These are phyloP conservation scores for Gambelia wislizenii DNA, from an alignment of 2,797 vertebrate genomes.

Conservation along the genomic window DNA sequence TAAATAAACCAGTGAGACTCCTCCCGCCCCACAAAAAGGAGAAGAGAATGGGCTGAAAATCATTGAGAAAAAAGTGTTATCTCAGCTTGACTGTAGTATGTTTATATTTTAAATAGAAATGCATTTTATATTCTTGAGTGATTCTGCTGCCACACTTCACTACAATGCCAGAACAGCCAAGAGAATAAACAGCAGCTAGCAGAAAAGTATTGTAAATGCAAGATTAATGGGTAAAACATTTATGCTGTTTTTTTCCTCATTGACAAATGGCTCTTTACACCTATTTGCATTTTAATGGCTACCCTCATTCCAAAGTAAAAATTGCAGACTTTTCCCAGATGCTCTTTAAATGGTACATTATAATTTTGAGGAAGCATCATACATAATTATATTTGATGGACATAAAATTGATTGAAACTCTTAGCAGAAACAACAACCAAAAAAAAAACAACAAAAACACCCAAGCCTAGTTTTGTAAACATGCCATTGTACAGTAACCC, in stretches of 20 bases:
- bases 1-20: background rate
- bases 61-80: background rate
- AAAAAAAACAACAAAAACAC: slow-evolving; percentile 51
- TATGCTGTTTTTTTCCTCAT: slow-evolving; percentile 50
- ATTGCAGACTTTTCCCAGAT: slow-evolving; percentile 78
- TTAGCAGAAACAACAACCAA: slow-evolving; percentile 72
- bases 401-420: slow-evolving; percentile 82
- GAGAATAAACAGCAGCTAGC: slow-evolving; percentile 52
- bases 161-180: slow-evolving; percentile 49
- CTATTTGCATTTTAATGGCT: slow-evolving; percentile 81
- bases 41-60: background rate
- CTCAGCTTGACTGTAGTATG: background rate
- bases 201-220: slow-evolving; percentile 38
- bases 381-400: slow-evolving; percentile 83
- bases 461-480: slow-evolving; percentile 81
- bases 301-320: slow-evolving; percentile 77
- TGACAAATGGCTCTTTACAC: slow-evolving; percentile 62
- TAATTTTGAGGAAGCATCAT: slow-evolving; percentile 79
- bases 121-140: slow-evolving; percentile 39
- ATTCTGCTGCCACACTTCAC: slow-evolving; percentile 40
- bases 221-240: slow-evolving; percentile 61
- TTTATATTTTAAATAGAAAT: slow-evolving; percentile 7
- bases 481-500: slow-evolving; percentile 82
- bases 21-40: background rate
- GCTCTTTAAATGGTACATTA: slow-evolving; percentile 79